Evolutionary conservation across 2,113 vertebrate species (phyloP).

Genomic region (Ictalurus punctatus): DNA sequence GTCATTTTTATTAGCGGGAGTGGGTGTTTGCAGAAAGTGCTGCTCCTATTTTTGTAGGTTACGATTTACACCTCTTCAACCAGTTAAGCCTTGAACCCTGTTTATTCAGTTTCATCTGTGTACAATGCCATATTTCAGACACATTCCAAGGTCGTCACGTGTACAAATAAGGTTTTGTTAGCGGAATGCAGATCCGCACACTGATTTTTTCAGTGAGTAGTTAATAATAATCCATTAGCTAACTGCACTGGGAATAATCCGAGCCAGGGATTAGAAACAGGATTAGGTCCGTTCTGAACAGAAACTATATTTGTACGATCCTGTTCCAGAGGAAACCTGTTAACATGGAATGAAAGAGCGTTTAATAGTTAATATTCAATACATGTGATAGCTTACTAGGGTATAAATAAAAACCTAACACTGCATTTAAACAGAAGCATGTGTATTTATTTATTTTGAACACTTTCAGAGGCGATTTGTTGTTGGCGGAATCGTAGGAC

Average conservation of each 20-base stretch:
- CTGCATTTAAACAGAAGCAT: not conserved
- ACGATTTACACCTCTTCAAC: not conserved
- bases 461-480: not conserved
- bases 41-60: not conserved
- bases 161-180: not conserved
- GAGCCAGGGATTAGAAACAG: not conserved
- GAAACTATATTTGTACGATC: not conserved
- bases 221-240: not conserved
- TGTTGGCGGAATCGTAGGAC: not conserved
- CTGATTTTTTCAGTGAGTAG: not conserved
- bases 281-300: not conserved
- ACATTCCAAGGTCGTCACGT: not conserved
- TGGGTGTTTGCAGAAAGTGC: not conserved
- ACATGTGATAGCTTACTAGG: not conserved
- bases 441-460: too few species aligned
- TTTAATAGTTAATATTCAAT: not conserved
- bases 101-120: not conserved
- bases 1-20: not conserved
- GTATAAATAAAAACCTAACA: not conserved
- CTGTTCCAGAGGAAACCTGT: not conserved
- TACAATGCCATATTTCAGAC: not conserved
- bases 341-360: not conserved
- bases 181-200: not conserved
- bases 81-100: not conserved
- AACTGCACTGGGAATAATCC: not conserved